phyloP scores from a whole-genome alignment of 2,113 vertebrate species.

The Perognathus longimembris region DNA sequence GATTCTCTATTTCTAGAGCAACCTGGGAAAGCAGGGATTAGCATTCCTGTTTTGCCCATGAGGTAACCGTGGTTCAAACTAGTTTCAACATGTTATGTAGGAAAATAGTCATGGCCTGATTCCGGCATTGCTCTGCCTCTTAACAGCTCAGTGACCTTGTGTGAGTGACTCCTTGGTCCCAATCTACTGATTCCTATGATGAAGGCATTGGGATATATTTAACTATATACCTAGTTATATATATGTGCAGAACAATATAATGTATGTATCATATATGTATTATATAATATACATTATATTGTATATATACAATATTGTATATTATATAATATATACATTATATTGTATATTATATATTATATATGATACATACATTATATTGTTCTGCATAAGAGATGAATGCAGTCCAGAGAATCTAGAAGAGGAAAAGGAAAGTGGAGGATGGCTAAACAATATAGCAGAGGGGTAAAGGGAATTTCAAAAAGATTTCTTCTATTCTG shows the following conservation, averaged over 20 bases:
- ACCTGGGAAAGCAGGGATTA: not conserved
- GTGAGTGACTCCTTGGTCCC: not conserved
- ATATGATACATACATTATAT: no score
- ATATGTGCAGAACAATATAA: no score
- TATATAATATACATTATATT: no score
- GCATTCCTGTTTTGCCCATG: not conserved
- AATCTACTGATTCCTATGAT: not conserved
- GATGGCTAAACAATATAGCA: not conserved
- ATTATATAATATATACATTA: no score
- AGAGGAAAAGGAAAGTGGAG: no score
- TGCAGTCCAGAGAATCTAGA: not conserved
- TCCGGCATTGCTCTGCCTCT: not conserved
- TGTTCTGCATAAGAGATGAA: not conserved
- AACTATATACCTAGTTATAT: no score
- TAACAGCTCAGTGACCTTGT: not conserved
- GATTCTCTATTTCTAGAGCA: conserved; percentile 4
- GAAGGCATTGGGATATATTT: not conserved
- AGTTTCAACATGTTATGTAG: not conserved
- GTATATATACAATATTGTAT: no score
- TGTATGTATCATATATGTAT: no score
- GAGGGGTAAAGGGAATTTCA: not conserved
- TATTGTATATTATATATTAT: no score
- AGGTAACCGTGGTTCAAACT: not conserved
- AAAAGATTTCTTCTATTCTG: not conserved
- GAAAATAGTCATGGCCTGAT: not conserved